Evolutionary conservation across 1,140 invertebrate species (phyloP), one percentile per base, ranked within the genome.

Genomic region (Harlomillsia oculata): DNA sequence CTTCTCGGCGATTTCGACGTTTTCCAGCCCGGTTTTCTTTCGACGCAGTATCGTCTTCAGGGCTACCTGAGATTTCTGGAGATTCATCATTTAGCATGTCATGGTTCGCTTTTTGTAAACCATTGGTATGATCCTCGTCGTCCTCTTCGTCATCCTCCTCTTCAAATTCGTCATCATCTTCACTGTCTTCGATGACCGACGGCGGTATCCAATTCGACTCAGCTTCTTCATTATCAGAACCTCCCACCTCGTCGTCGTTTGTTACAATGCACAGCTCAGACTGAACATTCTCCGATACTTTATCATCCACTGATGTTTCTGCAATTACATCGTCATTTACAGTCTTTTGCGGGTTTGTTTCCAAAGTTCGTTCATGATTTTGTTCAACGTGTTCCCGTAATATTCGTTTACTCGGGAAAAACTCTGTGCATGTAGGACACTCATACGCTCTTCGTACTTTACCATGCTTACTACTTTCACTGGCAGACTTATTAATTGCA

Each of bases 311-410:
- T 45, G 13, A 16, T 45, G 43, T 45, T 45, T 18, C 16, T 45
- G 8, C 16, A 9, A 18, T 45, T 9, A 16, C 21, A 28, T 45
- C 5, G 29, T 51, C 37, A 16, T 13, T 11, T 11, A 45, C 41
- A 32, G 29, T 32, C n/a, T 25, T 18, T 6, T 37, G 16, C 20
- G 25, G 50, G 9, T 53, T 46, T 2, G 53, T 25, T 6, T 53
- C 48, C 3, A 32, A 16, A 25, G 30, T 51, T 25, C 52, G 46
- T 9, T 25, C n/a, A 45, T 59, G 57, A 8, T 23, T n/a, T 18
- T 53, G 6, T 26, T 53, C 57, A 18, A 59, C 26, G 30, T 59
- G 57, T n/a, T 8, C 5, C 32, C 53, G 53, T 3, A 59, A 25
- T 6, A 45, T 3, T 28, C 30, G 11, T 28, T 59, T 59, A 3